A percentile compares a stretch with the other conserved stretches of the same genome.
Conservation (phyloP, 2,888 invertebrate genomes). For the Mythimna pallens region DNA sequence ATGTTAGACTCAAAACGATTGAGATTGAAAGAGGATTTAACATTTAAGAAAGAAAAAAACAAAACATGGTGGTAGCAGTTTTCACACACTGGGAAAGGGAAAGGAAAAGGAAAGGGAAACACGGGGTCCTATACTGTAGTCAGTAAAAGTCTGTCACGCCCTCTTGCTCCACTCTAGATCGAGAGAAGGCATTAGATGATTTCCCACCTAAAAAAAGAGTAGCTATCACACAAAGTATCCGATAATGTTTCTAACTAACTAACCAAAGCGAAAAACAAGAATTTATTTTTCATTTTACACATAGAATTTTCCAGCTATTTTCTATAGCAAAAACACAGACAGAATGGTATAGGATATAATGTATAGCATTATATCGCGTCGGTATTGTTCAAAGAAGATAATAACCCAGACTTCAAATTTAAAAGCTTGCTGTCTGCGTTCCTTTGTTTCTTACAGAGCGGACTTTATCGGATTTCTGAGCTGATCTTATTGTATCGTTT, state of each 20-base stretch:
- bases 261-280: background rate
- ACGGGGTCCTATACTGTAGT: too few species aligned
- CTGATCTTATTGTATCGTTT: conserved; percentile 57
- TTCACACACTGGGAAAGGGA: background rate
- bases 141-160: too few species aligned
- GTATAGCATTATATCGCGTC: conserved; percentile 42
- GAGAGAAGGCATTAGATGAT: too few species aligned
- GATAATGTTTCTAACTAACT: background rate
- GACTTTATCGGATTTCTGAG: conserved; percentile 65
- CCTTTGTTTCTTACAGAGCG: conserved; percentile 66
- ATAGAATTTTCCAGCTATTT: background rate
- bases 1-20: background rate
- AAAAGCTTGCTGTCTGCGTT: conserved; percentile 66
- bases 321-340: background rate
- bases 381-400: conserved; percentile 62
- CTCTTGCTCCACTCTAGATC: too few species aligned
- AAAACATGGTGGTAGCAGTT: background rate
- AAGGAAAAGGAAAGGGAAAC: too few species aligned
- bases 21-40: background rate
- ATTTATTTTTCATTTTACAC: background rate
- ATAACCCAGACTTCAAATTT: conserved; percentile 68
- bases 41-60: background rate
- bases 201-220: too few species aligned
- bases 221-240: background rate
- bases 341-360: background rate